A percentile compares a stretch with the other conserved stretches of the same genome.
Conservation (phyloP, 2,888 invertebrate genomes). For the Imbricaverruca yamaguchii region DNA sequence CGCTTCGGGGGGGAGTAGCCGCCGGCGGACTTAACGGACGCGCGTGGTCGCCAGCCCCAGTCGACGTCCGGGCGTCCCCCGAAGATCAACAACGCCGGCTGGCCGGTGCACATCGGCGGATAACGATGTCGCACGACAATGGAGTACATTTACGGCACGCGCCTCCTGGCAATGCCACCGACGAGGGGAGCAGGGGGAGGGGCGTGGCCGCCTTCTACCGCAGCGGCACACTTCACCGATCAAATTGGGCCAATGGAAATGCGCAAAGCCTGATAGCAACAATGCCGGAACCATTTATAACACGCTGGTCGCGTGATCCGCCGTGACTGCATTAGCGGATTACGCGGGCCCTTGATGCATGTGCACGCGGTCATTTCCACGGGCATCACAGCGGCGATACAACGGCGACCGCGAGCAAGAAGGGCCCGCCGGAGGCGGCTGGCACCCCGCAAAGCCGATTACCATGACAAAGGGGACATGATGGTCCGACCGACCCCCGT, state of each 20-base stretch:
- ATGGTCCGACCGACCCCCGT: not conserved
- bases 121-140: no score
- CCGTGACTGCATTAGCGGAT: not conserved
- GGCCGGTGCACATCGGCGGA: no score
- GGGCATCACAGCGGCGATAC: not conserved
- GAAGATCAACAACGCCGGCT: no score
- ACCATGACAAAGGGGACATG: constrained; percentile 10
- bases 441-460: not conserved
- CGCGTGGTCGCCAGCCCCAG: no score
- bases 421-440: not conserved
- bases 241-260: constrained; percentile 4
- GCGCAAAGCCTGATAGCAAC: not conserved
- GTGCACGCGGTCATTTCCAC: not conserved
- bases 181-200: no score
- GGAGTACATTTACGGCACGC: no score
- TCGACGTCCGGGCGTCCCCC: no score
- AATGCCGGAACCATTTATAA: constrained; percentile 5
- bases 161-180: no score
- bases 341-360: not conserved
- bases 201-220: no score
- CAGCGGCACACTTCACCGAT: not conserved
- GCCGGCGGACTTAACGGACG: no score
- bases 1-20: no score
- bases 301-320: not conserved
- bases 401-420: not conserved